Conservation (phyloP, 2,888 invertebrate species). For the Eulithis testata region DNA sequence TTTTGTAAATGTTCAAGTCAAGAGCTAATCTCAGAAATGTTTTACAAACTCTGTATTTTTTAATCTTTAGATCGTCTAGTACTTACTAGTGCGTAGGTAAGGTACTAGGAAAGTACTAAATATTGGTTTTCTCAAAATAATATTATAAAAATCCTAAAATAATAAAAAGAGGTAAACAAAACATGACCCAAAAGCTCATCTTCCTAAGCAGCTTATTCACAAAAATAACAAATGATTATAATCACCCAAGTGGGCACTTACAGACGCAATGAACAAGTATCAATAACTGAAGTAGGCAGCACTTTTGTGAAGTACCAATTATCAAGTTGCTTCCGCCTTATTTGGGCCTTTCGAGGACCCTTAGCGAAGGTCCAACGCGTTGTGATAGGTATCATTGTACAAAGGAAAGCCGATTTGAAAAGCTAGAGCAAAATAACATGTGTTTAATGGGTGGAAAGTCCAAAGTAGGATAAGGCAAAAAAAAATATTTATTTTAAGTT, state of each 20-base stretch:
- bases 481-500: background rate
- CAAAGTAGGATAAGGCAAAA: background rate
- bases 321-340: conserved; percentile 67
- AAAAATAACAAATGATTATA: conserved; percentile 18
- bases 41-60: too few relatives aligned
- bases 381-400: conserved; percentile 45
- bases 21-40: too few relatives aligned
- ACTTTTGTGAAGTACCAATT: conserved; percentile 53
- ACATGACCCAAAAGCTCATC: conserved; percentile 9
- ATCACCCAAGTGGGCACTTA: conserved; percentile 26
- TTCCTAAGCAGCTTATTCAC: conserved; percentile 16
- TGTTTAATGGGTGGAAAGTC: background rate
- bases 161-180: background rate
- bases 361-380: conserved; percentile 60
- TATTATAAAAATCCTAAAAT: too few relatives aligned
- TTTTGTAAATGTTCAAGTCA: too few relatives aligned
- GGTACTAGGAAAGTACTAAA: too few relatives aligned
- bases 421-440: background rate
- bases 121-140: too few relatives aligned
- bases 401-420: conserved; percentile 28
- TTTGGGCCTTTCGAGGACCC: conserved; percentile 57
- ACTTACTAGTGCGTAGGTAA: too few relatives aligned
- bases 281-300: conserved; percentile 33
- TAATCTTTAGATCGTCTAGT: too few relatives aligned
- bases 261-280: conserved; percentile 13